phyloP scores from a whole-genome alignment of 2,888 invertebrate species.

The Trissonchulus latispiculum region DNA sequence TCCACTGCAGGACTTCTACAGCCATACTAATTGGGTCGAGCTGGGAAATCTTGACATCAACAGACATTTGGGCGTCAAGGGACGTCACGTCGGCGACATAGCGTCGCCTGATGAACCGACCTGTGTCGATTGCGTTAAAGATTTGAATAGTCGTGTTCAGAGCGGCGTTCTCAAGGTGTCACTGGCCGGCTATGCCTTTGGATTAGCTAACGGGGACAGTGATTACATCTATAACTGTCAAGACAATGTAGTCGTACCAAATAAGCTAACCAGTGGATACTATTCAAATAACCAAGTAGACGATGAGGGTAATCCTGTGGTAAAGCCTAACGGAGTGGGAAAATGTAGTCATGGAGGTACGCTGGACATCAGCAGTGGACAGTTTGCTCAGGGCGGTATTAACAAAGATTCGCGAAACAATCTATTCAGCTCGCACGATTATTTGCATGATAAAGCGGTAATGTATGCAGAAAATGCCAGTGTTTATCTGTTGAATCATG shows the following conservation, averaged over 20 bases:
- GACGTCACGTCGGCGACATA: neutral
- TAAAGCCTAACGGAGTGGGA: neutral
- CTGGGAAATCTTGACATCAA: neutral
- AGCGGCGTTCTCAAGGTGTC: slow-evolving; percentile 4
- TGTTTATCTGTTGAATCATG: neutral
- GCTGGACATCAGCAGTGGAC: slow-evolving; percentile 5
- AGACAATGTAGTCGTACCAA: neutral
- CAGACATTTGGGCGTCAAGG: neutral
- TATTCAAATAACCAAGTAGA: neutral
- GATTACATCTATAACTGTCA: slow-evolving; percentile 4
- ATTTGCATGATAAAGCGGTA: neutral
- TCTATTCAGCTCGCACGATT: neutral
- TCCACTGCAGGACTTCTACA: slow-evolving; percentile 5
- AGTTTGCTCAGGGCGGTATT: neutral
- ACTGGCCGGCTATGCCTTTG: neutral
- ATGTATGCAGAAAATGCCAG: neutral
- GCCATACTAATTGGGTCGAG: slow-evolving; percentile 2
- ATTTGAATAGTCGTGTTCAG: neutral
- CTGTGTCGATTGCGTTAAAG: neutral
- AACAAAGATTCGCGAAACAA: neutral
- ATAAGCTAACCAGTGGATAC: neutral
- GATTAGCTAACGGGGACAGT: neutral
- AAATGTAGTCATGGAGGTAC: slow-evolving; percentile 12
- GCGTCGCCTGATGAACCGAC: neutral
- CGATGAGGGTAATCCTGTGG: neutral